Evolutionary conservation across 1,140 invertebrate genomes (phyloP), one percentile per base, ranked within the genome.

Genomic region (Papilio helenus): DNA sequence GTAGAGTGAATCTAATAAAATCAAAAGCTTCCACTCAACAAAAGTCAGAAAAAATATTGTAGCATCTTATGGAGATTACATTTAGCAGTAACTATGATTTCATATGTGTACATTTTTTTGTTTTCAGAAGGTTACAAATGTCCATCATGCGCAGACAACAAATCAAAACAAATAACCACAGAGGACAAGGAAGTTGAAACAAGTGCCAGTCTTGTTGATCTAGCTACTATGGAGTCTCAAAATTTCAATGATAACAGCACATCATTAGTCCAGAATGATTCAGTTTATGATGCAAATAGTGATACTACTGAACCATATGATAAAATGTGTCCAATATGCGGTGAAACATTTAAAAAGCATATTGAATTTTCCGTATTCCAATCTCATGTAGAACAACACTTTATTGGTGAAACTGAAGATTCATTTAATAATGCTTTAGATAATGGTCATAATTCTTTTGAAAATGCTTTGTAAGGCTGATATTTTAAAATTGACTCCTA

Each of bases 321-420:
- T 79, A 95, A 92, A 87, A 95, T 95, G 79, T 96, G 95, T 81
- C 95, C 95, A 18, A 94, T 96, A 86, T 96, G 95, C 93, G 93
- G 90, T 26, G 89, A 94, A 88, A 88, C 85, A 79, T 96, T 95
- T 82, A 82, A 84, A 51, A 90, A 93, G 83, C 91, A 94, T 73
- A 81, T 89, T 9, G 84, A 82, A 58, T 95, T 96, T 92, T 79
- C 85, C 29, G 89, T 93, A 44, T 95, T 96, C 82, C 90, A 95
- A 78, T 80, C 89, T 72, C 95, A 96, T 94, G 95, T 96, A 44
- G 95, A 96, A 88, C 93, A 87, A 79, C 95, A 96, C 87, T 96
- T 96, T 89, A 85, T 91, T 81, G 93, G 93, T 81, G 92, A 94
- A 78, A 90, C 85, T 83, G 91, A 95, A 80, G 93, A 95, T 87